These are phyloP conservation scores for Trichosurus vulpecula DNA, from an alignment of 2,797 vertebrate genomes.

Conservation along the genomic window DNA sequence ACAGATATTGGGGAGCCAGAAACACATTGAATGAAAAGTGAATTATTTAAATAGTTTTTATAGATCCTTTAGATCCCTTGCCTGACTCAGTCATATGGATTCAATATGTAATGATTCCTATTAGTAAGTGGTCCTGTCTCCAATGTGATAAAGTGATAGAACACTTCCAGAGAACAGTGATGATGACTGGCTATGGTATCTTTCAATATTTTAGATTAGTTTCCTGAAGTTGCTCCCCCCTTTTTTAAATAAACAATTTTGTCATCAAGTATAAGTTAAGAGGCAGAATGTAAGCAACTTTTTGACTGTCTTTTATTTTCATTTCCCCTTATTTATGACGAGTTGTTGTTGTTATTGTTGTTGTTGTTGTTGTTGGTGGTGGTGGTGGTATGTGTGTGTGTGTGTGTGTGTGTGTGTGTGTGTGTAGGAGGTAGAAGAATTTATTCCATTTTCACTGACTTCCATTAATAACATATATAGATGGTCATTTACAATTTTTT, in stretches of 20 bases:
- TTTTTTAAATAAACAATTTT: neutral
- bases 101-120: neutral
- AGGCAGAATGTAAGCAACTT: neutral
- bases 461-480: neutral
- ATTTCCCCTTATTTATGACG: neutral
- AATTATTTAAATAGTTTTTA: neutral
- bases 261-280: neutral
- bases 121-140: neutral
- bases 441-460: constrained; percentile 9
- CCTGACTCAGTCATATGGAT: neutral
- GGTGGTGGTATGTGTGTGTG: no score
- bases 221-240: neutral
- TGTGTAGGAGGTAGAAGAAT: neutral
- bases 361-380: neutral
- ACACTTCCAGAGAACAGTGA: neutral
- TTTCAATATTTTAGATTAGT: neutral
- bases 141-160: neutral
- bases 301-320: neutral
- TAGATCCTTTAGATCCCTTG: neutral
- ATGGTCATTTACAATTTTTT: neutral
- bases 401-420: neutral
- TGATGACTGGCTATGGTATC: neutral
- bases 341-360: neutral
- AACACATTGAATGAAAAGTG: neutral
- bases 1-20: neutral